phyloP scores from a whole-genome alignment of 2,888 invertebrate genomes.

The Drepanosiphum platanoidis region DNA sequence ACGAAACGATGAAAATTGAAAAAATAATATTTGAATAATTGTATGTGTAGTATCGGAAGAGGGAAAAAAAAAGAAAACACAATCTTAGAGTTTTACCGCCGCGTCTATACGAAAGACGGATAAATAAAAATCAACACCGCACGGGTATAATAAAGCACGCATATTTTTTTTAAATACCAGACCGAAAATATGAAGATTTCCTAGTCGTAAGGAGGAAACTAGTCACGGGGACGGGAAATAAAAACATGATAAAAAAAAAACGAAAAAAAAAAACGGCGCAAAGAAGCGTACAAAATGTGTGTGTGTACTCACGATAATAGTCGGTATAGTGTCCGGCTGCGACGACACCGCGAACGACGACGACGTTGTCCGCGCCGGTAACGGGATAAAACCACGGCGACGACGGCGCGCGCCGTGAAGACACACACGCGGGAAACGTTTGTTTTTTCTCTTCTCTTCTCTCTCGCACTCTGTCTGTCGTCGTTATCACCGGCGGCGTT shows the following conservation, averaged over 20 bases:
- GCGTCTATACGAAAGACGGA: neutral
- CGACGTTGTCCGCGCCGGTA: slow-evolving; percentile 12
- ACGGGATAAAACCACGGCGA: slow-evolving; percentile 11
- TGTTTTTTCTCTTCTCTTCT: too few species aligned
- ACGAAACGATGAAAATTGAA: neutral
- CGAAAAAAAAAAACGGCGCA: neutral
- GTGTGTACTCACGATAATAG: slow-evolving; percentile 34
- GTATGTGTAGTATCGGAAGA: neutral
- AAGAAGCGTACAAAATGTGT: neutral
- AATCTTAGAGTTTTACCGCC: neutral
- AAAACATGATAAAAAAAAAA: neutral
- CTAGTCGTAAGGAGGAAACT: neutral
- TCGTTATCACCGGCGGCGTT: slow-evolving; percentile 19
- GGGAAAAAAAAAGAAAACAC: neutral
- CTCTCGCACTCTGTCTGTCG: too few species aligned
- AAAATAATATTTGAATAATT: neutral
- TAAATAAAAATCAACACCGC: neutral
- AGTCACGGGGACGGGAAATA: neutral
- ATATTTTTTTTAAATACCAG: neutral
- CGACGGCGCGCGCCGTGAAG: slow-evolving; percentile 7
- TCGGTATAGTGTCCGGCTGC: slow-evolving; percentile 36
- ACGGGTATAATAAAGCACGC: neutral
- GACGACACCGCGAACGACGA: slow-evolving; percentile 33
- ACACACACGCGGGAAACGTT: slow-evolving; percentile 29
- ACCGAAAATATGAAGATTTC: neutral